phyloP scores from a whole-genome alignment of 2,888 invertebrate genomes.

The Archaeoteleia sp. region DNA sequence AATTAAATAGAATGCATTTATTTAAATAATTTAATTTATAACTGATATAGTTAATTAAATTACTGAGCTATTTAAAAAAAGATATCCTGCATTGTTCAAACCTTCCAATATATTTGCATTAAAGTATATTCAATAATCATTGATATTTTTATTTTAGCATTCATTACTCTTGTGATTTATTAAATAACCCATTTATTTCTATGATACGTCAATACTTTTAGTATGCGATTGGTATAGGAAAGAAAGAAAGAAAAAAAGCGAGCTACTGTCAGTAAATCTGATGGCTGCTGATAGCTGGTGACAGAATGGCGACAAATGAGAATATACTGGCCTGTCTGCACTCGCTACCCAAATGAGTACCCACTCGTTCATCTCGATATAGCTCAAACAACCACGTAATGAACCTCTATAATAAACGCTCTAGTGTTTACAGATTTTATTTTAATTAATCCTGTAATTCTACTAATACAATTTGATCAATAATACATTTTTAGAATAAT shows the following conservation, averaged over 20 bases:
- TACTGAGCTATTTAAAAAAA: too few species aligned
- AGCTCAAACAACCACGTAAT: constrained; percentile 23
- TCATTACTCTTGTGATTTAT: constrained; percentile 2
- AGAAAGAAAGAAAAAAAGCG: constrained; percentile 19
- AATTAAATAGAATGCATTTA: too few species aligned
- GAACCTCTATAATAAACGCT: constrained; percentile 20
- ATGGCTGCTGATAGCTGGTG: constrained; percentile 33
- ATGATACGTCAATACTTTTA: constrained; percentile 30
- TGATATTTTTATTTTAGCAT: background rate
- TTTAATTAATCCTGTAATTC: constrained; percentile 6
- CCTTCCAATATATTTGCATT: too few species aligned
- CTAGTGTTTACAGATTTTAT: constrained; percentile 6
- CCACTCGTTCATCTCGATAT: constrained; percentile 22
- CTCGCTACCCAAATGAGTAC: constrained; percentile 32
- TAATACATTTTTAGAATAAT: too few species aligned
- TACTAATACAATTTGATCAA: too few species aligned
- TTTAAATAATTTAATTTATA: too few species aligned
- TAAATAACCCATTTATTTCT: constrained; percentile 19
- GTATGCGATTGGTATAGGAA: constrained; percentile 30
- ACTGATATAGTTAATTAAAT: too few species aligned
- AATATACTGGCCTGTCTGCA: constrained; percentile 33
- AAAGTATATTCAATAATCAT: background rate
- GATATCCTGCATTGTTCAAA: too few species aligned
- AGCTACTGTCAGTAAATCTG: constrained; percentile 30
- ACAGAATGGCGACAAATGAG: constrained; percentile 42